Conservation (phyloP, 2,113 vertebrate genomes). For the Pitta sordida region DNA sequence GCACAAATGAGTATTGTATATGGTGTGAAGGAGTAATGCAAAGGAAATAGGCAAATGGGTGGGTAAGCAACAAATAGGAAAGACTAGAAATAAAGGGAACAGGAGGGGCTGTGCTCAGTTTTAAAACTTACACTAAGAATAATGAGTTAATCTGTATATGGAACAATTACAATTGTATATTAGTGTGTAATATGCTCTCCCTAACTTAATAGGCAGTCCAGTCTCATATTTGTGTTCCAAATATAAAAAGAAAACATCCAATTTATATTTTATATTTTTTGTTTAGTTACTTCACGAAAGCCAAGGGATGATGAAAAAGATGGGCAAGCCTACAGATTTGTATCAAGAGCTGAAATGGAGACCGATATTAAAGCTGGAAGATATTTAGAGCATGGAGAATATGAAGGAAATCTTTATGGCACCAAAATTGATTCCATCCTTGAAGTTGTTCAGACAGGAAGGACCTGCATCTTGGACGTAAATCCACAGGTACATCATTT, state of each 20-base stretch:
- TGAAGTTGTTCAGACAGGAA: conserved; percentile 86
- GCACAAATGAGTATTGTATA: not conserved
- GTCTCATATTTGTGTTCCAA: not conserved
- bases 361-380: conserved; percentile 89
- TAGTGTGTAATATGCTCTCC: not conserved
- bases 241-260: not conserved
- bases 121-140: not conserved
- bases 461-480: conserved; percentile 95
- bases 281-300: conserved; percentile 89
- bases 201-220: not conserved
- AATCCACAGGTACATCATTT: conserved; percentile 88
- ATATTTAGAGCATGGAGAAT: conserved; percentile 95
- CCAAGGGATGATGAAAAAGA: conserved; percentile 94
- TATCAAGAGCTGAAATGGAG: conserved; percentile 90
- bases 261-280: not conserved
- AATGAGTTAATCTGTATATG: not conserved
- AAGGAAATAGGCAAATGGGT: not conserved
- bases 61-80: not conserved
- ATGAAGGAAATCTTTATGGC: conserved; percentile 96
- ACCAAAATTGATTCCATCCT: conserved; percentile 98
- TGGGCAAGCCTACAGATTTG: conserved; percentile 92
- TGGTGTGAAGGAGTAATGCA: not conserved
- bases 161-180: not conserved
- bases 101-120: not conserved
- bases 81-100: not conserved